Conservation (phyloP, 1,140 invertebrate species). For the Cydia strobilella region DNA sequence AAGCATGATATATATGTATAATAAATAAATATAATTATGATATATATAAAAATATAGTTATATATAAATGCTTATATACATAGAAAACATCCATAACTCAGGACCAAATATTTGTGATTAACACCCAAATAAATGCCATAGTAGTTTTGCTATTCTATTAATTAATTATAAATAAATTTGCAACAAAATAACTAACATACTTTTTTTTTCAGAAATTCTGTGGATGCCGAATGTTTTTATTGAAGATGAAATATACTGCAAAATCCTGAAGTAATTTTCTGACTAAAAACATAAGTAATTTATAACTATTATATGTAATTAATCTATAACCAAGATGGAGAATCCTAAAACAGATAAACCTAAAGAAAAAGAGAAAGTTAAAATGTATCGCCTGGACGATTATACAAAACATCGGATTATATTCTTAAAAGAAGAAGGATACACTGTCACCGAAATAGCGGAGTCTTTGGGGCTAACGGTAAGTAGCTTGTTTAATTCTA, state of each 20-base stretch:
- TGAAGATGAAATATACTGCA: neutral
- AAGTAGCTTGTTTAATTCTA: neutral
- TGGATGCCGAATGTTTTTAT: neutral
- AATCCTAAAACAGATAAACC: neutral
- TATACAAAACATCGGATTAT: conserved; percentile 16
- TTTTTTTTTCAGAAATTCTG: too few relatives aligned
- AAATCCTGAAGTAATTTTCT: neutral
- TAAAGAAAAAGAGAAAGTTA: neutral
- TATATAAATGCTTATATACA: too few relatives aligned
- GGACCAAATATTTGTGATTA: too few relatives aligned
- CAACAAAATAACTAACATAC: too few relatives aligned
- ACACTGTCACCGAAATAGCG: conserved; percentile 7
- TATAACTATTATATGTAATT: neutral
- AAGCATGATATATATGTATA: too few relatives aligned
- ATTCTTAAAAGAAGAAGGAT: conserved; percentile 25
- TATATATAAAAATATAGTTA: too few relatives aligned
- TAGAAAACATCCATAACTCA: too few relatives aligned
- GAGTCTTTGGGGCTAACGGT: neutral
- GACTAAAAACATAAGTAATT: neutral
- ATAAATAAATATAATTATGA: too few relatives aligned
- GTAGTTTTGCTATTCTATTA: too few relatives aligned
- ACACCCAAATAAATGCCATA: too few relatives aligned
- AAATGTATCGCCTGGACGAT: conserved; percentile 17
- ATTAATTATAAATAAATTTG: too few relatives aligned
- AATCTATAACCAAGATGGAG: neutral